These are phyloP conservation scores for Onychomys leucogaster DNA, from an alignment of 2,797 vertebrate species.

Conservation along the genomic window DNA sequence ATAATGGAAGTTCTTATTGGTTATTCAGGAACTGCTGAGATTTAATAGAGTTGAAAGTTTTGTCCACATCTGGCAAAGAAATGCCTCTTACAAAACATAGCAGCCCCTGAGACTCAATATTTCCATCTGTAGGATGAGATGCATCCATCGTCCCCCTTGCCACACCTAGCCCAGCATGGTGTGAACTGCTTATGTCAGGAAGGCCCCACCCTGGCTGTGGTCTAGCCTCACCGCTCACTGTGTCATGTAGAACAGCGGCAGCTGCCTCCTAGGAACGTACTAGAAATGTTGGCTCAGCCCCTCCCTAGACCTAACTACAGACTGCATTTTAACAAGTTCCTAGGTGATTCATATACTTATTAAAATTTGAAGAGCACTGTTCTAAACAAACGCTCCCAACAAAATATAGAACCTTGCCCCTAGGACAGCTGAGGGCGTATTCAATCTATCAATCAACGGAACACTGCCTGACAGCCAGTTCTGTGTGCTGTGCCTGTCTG, in stretches of 20 bases:
- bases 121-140: not conserved
- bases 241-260: not conserved
- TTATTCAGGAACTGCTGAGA: not conserved
- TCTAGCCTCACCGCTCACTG: not conserved
- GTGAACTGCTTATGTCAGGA: not conserved
- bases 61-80: not conserved
- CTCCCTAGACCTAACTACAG: not conserved
- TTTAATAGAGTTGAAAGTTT: not conserved
- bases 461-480: not conserved
- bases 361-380: not conserved
- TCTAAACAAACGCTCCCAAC: constrained; percentile 3
- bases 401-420: not conserved
- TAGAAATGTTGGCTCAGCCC: not conserved
- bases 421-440: not conserved
- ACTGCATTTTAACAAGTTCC: constrained; percentile 50
- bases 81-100: not conserved
- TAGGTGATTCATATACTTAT: not conserved
- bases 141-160: not conserved
- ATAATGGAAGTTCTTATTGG: not conserved
- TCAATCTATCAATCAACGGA: constrained; percentile 30
- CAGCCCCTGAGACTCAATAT: not conserved
- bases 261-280: not conserved
- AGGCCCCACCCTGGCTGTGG: not conserved
- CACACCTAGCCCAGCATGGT: not conserved
- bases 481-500: not conserved